These are phyloP conservation scores for Brachyptera risi DNA, from an alignment of 2,888 invertebrate species.

Conservation along the genomic window DNA sequence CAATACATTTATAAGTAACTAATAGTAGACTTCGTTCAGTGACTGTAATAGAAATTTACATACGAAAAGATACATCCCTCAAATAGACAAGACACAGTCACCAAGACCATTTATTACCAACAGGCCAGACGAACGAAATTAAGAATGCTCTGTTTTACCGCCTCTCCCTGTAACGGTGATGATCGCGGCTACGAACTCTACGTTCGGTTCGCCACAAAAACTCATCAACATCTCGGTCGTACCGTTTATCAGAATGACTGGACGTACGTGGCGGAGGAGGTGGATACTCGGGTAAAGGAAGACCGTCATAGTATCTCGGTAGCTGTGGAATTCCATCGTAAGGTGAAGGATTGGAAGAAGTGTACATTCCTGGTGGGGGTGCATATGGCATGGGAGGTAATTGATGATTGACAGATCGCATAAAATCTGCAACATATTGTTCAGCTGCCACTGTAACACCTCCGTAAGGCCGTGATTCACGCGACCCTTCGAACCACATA, in stretches of 20 bases:
- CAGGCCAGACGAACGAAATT: too few species aligned
- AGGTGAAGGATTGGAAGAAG: slow-evolving; percentile 45
- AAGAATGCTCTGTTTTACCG: neutral
- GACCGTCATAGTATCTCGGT: slow-evolving; percentile 76
- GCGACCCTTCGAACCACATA: slow-evolving; percentile 54
- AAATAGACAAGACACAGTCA: too few species aligned
- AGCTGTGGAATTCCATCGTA: slow-evolving; percentile 67
- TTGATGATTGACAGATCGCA: slow-evolving; percentile 83
- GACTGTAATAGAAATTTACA: too few species aligned
- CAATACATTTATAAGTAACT: too few species aligned
- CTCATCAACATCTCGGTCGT: slow-evolving; percentile 86
- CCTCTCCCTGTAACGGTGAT: slow-evolving; percentile 28
- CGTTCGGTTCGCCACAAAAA: slow-evolving; percentile 79
- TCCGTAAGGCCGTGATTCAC: slow-evolving; percentile 49
- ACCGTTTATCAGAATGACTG: slow-evolving; percentile 67
- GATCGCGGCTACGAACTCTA: slow-evolving; percentile 49
- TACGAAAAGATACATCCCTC: neutral
- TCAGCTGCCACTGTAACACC: slow-evolving; percentile 70
- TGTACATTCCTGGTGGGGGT: slow-evolving; percentile 57
- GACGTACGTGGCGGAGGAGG: slow-evolving; percentile 54
- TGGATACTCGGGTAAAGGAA: slow-evolving; percentile 74
- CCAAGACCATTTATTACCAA: too few species aligned
- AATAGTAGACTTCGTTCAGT: too few species aligned
- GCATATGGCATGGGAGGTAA: slow-evolving; percentile 81
- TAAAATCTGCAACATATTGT: slow-evolving; percentile 83